Base-by-base conservation (phyloP, 2,113 vertebrate genomes). In the Onychostoma macrolepis region DNA sequence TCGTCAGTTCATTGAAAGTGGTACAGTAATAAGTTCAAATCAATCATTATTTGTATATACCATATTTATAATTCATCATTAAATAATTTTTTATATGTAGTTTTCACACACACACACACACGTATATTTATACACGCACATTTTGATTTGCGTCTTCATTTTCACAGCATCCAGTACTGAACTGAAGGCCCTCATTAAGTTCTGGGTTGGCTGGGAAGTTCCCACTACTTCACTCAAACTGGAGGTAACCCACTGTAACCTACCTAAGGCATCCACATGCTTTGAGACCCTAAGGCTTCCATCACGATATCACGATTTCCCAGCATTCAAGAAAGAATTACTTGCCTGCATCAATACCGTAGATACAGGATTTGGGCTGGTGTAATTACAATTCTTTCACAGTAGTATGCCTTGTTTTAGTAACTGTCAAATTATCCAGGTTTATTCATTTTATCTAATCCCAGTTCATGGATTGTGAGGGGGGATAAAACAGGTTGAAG, bases 131-230 rank as follows among this genome's bases (percentile, higher is more conserved):
- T 17, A 17, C 15, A 50, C 4, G 2, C 48, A 50, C 48, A 4
- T 45, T 45, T 45, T 45, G 43, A 10, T 45, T 45, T 45, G 43
- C 11, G 11, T 45, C 43, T 45, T 2, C 36, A 36, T 45, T 45
- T 21, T 63, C 50, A 21, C 7, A 58, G 28, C 78, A 8, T 61
- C 78, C 53, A 61, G 53, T 4, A 21, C 15, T 80, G 77, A 61
- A 12, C 50, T n/a, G 30, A 61, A 61, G 1, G 19, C 78, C 26
- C 77, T 58, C 3, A 1, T 80, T 2, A 80, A 80, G 33, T 61
- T 80, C 53, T 80, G 50, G 78, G 53, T 80, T 0, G 78, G 78
- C n/a, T 80, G 53, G 78, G 78, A 80, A 17, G 78, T 61, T 61
- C 78, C 78, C 11, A 38, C 78, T 61, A 6, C 19, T 12, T 58